Evolutionary conservation across 1,140 invertebrate genomes (phyloP), one percentile per base, ranked within the genome.

Genomic region (Hermetia illucens): DNA sequence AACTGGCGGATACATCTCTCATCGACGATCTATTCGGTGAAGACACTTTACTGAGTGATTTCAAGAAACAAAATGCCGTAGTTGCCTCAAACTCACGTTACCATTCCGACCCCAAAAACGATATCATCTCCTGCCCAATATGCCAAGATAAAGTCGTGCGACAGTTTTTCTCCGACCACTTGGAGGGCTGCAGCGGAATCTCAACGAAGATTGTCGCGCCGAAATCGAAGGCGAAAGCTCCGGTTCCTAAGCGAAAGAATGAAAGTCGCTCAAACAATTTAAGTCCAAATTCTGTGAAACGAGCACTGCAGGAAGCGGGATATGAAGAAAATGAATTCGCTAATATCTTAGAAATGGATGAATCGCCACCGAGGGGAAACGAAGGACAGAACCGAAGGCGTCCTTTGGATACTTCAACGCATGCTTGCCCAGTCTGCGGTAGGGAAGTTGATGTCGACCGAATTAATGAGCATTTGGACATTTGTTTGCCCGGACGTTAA

Each of bases 381-480:
- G 31, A 35, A 21, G n/a, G n/a, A n/a, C n/a, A n/a, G n/a, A n/a
- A n/a, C n/a, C n/a, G n/a, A n/a, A 45, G 49, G 20, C 48, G 46
- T 1, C 34, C 18, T 36, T 42, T 56, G 3, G 40, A 36, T 4
- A 51, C 51, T 29, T 30, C 17, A 13, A 58, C 53, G 1, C 31
- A 30, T 1, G 21, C 51, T 48, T 82, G 79, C 58, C 69, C 78
- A 17, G 70, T 72, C 38, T 82, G 79, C 51, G 68, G 69, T 17
- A 57, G 58, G 29, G 46, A 56, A 24, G 59, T 78, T 24, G 45
- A 56, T 21, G 49, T 51, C 38, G 62, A 55, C 21, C 41, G 62
- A 2, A 58, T 78, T n/a, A 61, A 67, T 47, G 61, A 68, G 36
- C 77, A 79, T 64, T 58, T 79, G 21, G 74, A 80, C n/a, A n/a